Percentiles rank a stretch among this genome's conserved stretches.
Conservation (phyloP, 2,888 invertebrate species). For the Mongoloraphidia duomilia region DNA sequence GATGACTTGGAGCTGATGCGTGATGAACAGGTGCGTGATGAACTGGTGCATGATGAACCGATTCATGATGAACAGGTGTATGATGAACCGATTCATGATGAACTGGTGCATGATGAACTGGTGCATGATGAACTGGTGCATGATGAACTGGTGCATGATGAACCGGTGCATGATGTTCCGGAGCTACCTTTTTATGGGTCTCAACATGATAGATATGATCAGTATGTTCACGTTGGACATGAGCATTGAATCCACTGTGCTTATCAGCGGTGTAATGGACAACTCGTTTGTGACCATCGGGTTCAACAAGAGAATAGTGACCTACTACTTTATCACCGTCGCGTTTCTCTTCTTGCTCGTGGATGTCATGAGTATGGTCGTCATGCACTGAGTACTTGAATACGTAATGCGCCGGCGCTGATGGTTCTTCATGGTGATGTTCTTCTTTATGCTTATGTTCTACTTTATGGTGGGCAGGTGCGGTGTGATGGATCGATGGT, state of each 20-base stretch:
- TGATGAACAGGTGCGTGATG: background rate
- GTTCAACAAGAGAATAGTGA: conserved; percentile 13
- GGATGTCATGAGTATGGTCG: conserved; percentile 18
- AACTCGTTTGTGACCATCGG: background rate
- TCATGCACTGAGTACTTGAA: conserved; percentile 20
- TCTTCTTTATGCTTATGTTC: conserved; percentile 21
- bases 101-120: background rate
- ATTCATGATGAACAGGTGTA: background rate
- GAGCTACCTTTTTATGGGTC: conserved; percentile 13
- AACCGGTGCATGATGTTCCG: conserved; percentile 6
- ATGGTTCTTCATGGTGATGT: background rate
- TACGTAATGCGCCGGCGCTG: conserved; percentile 18
- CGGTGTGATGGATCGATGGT: background rate
- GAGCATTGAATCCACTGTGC: conserved; percentile 1
- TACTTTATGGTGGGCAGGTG: background rate
- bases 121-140: background rate
- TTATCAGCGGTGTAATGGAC: conserved; percentile 1
- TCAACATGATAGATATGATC: too few relatives aligned
- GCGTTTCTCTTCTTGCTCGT: conserved; percentile 18
- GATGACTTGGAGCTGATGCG: background rate
- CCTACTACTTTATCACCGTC: conserved; percentile 20
- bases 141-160: background rate
- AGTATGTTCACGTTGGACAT: background rate
- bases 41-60: background rate
- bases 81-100: background rate